Evolutionary conservation across 2,888 invertebrate species (phyloP).

Genomic region (Idaea aversata): DNA sequence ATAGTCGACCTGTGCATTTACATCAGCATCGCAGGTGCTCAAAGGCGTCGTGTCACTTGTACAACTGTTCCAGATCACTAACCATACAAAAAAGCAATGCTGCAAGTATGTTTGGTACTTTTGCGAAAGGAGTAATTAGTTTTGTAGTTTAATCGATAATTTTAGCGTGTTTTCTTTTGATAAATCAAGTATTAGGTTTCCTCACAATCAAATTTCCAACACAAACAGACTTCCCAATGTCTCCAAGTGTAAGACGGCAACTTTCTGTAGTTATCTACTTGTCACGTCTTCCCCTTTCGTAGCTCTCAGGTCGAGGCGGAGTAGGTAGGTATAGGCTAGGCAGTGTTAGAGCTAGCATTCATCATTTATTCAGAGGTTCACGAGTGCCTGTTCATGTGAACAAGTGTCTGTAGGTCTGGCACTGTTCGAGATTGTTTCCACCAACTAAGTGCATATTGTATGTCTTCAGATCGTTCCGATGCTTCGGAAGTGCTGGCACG

Average conservation of each 20-base stretch:
- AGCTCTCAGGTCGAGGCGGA: not conserved
- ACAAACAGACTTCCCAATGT: not conserved
- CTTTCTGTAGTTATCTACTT: not conserved
- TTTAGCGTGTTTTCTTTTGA: too few relatives aligned
- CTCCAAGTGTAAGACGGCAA: not conserved
- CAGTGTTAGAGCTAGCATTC: constrained; percentile 46
- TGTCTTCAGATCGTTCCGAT: constrained; percentile 7
- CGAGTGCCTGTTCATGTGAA: constrained; percentile 46
- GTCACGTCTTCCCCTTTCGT: constrained; percentile 18
- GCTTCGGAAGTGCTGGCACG: not conserved
- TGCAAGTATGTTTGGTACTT: too few relatives aligned
- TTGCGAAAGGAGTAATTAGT: too few relatives aligned
- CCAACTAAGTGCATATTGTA: constrained; percentile 26
- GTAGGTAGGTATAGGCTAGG: not conserved
- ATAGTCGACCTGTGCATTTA: too few relatives aligned
- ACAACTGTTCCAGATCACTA: too few relatives aligned
- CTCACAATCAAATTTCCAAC: not conserved
- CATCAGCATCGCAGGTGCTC: too few relatives aligned
- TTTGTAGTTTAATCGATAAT: too few relatives aligned
- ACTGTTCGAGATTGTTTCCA: constrained; percentile 17
- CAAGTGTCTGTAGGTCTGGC: constrained; percentile 44
- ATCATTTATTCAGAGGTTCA: constrained; percentile 64
- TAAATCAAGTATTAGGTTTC: too few relatives aligned
- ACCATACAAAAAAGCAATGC: too few relatives aligned
- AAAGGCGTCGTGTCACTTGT: too few relatives aligned